Evolutionary conservation across 2,113 vertebrate genomes (phyloP).

Genomic region (Brachionichthys hirsutus): DNA sequence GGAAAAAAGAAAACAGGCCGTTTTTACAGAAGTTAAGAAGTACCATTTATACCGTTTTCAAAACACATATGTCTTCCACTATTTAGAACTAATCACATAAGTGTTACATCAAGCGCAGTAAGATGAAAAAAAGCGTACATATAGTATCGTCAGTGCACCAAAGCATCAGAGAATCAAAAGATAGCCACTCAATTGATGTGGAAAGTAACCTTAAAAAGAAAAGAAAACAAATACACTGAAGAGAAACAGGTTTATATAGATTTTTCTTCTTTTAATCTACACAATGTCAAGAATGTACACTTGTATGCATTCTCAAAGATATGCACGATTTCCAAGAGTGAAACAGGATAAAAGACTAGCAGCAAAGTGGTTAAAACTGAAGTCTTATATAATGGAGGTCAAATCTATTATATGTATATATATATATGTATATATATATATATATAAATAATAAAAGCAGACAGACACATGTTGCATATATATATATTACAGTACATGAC

Average conservation of each 20-base stretch:
- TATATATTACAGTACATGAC: conserved; percentile 94
- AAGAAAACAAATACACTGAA: conserved; percentile 73
- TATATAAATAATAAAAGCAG: conserved; percentile 73
- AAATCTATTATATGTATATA: conserved; percentile 39
- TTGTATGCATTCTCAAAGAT: conserved; percentile 79
- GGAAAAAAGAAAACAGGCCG: conserved; percentile 74
- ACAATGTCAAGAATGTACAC: conserved; percentile 77
- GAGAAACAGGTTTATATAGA: conserved; percentile 76
- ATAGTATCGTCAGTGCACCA: conserved; percentile 77
- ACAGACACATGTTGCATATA: conserved; percentile 84
- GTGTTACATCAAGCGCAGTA: conserved; percentile 81
- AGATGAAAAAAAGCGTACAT: conserved; percentile 75
- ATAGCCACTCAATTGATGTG: conserved; percentile 81
- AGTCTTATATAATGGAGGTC: conserved; percentile 77
- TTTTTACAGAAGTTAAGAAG: conserved; percentile 82
- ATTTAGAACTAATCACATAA: conserved; percentile 80
- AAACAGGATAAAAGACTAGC: conserved; percentile 84
- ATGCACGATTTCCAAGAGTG: conserved; percentile 74
- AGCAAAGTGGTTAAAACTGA: conserved; percentile 90
- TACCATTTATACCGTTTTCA: conserved; percentile 82
- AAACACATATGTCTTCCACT: conserved; percentile 81
- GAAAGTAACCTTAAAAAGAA: conserved; percentile 57
- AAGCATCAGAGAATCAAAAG: conserved; percentile 78
- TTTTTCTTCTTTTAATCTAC: conserved; percentile 69
- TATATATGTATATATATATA: background rate